Evolutionary conservation across 2,888 invertebrate genomes (phyloP), one percentile per base, ranked within the genome.

Genomic region (Bombylius discolor): DNA sequence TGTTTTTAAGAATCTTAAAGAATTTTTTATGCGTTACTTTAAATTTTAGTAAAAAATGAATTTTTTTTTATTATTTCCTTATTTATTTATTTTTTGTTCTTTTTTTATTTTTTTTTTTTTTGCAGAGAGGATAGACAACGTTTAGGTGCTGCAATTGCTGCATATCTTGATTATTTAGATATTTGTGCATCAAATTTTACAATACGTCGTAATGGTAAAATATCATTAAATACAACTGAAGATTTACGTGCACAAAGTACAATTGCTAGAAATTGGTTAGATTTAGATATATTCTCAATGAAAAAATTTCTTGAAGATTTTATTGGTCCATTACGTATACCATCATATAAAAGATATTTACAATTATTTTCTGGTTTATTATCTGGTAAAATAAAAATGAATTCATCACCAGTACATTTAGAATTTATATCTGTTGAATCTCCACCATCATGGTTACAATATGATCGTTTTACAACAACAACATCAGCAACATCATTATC

Each of bases 81-180:
- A 23, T 23, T 23, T 23, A 23, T 23, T 23, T 23, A 36, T 36
- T 8, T 36, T 9, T 36, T 36, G 2, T 5, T 42, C 11, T 42
- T 50, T 52, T 51, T 33, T 33, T 53, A 12, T 45, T 58, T 52
- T 54, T 58, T 60, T 58, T n/a, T 55, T 59, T 60, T 55, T 72
- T 76, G 5, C 76, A 87, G 89, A 78, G 91, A 91, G 47, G 87
- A 85, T 68, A 82, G 88, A 65, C 90, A 91, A 67, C 81, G 93
- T 56, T 79, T 91, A 42, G 93, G 92, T 49, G 87, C 92, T 53
- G 82, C 93, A 61, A 87, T 94, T 60, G 89, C 92, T 32, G 90
- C 93, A 13, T 94, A 92, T 76, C 89, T 94, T 86, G 89, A 93
- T 76, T 95, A 94, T 78, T 89, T 90, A 63, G 89, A 86, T 68